These are phyloP conservation scores for Sturnira hondurensis DNA, from an alignment of 2,113 vertebrate species.

Conservation along the genomic window DNA sequence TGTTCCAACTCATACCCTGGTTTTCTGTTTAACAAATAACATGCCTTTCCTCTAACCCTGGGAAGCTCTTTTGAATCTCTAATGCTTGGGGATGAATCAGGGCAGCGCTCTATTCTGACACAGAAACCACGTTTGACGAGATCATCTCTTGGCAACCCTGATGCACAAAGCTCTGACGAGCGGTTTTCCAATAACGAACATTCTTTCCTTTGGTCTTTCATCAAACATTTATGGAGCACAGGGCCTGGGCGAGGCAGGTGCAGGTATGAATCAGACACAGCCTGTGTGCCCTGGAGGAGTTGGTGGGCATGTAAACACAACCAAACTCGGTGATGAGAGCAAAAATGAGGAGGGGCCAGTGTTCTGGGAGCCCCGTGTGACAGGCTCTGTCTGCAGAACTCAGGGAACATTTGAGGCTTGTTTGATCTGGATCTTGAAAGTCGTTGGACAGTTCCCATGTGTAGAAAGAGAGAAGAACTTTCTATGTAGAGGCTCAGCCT, in stretches of 20 bases:
- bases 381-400: not conserved
- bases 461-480: not conserved
- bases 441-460: not conserved
- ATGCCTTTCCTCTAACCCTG: conserved; percentile 45
- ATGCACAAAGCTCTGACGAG: conserved; percentile 26
- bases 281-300: conserved; percentile 17
- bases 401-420: not conserved
- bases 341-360: not conserved
- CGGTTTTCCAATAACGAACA: conserved; percentile 52
- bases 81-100: not conserved
- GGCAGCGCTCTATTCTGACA: not conserved
- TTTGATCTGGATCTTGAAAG: conserved; percentile 17
- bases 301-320: not conserved
- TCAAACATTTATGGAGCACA: conserved; percentile 54
- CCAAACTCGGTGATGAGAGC: not conserved
- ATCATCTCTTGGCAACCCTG: conserved; percentile 43
- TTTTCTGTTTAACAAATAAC: conserved; percentile 71
- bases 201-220: conserved; percentile 52
- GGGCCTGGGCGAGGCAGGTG: not conserved
- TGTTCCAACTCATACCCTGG: conserved; percentile 57
- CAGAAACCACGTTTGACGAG: conserved; percentile 1
- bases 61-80: conserved; percentile 34
- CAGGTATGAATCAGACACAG: not conserved
- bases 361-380: not conserved
- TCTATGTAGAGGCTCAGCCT: not conserved